Base-by-base conservation (phyloP, 2,113 vertebrate species). In the Eonycteris spelaea region DNA sequence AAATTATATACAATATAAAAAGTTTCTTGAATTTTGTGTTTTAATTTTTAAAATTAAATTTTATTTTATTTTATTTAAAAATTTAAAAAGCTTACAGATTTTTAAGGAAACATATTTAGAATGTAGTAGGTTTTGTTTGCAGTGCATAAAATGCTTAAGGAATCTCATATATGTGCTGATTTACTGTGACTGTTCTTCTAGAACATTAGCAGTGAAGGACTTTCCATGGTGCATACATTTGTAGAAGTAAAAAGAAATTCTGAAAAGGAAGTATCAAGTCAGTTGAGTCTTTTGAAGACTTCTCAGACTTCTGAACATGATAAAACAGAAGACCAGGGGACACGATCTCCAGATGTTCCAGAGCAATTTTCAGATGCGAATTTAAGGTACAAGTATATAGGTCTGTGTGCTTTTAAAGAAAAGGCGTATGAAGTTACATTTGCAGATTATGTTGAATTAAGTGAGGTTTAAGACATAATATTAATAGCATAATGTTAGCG, bases 361-460 rank as follows among this genome's bases (percentile, higher is more conserved):
- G 94, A 97, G 67, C 57, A 87, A 0, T 82, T 92, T 96, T 95
- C 91, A 79, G 79, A 97, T 96, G 68, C 11, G 83, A 93, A 1
- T 85, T 84, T 19, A 96, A 94, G 98, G 98, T 99, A 98, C 83
- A 95, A 43, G 19, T 90, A 35, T 57, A 63, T 51, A 51, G 28
- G 3, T 87, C 18, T 95, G 21, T 87, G 68, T 86, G 53, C 21
- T 94, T 92, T 77, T 94, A 95, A 94, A 94, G 86, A 95, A 67
- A 93, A 68, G 89, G 14, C 7, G 13, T 70, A 22, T 19, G 11
- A 87, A 85, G 28, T 80, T 96, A 6, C 51, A 43, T 55, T 96
- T 87, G 16, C 26, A 65, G 51, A 74, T 89, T 43, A 67, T 71
- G 21, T 88, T 55, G 67, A 59, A 61, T 24, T 80, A 82, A 65